Evolutionary conservation across 2,797 vertebrate genomes (phyloP).

Genomic region (Gymnothorax reevesii): DNA sequence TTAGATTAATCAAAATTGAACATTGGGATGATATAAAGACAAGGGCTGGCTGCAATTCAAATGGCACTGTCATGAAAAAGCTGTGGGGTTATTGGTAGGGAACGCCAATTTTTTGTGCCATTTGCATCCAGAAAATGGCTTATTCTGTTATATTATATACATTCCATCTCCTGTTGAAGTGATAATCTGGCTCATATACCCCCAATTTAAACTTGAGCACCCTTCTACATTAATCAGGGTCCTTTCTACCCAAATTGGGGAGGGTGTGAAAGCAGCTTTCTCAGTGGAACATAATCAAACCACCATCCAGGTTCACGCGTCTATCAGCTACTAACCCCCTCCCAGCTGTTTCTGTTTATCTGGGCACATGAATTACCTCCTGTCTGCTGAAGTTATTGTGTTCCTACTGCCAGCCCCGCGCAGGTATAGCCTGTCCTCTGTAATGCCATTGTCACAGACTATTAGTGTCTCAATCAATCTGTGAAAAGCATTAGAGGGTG

Average conservation of each 20-base stretch:
- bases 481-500: neutral
- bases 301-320: neutral
- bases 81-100: no score
- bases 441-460: slow-evolving; percentile 25
- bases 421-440: neutral
- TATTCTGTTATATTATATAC: neutral
- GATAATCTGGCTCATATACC: neutral
- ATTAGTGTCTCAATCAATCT: slow-evolving; percentile 23
- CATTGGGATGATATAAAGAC: no score
- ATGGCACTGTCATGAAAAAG: no score
- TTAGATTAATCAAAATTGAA: no score
- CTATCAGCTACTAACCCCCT: neutral
- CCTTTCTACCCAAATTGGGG: neutral
- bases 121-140: neutral
- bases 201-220: neutral
- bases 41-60: no score
- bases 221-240: neutral
- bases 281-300: neutral
- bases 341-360: neutral
- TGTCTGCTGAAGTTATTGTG: neutral
- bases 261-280: neutral
- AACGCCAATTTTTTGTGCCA: no score
- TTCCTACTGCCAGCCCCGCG: neutral
- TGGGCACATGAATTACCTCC: neutral
- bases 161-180: neutral